phyloP scores from a whole-genome alignment of 2,888 invertebrate species.

The Apamea epomidion region DNA sequence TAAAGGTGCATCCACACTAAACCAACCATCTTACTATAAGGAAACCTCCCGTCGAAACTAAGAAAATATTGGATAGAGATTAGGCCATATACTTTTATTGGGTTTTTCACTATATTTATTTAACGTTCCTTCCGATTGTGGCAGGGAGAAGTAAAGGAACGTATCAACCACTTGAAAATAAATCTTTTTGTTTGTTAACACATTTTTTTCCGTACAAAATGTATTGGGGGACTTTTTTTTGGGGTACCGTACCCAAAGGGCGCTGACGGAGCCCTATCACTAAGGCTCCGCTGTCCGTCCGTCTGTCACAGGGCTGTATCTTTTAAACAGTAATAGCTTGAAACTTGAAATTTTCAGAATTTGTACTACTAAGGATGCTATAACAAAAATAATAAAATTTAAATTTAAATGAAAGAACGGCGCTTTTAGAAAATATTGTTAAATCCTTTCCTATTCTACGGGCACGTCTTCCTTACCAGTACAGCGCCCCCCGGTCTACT shows the following conservation, averaged over 20 bases:
- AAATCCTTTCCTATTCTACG: not conserved
- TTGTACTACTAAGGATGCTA: not conserved
- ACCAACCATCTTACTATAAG: conserved; percentile 72
- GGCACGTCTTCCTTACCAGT: not conserved
- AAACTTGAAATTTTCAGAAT: not conserved
- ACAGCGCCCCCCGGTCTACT: not conserved
- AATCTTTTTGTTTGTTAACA: conserved; percentile 90
- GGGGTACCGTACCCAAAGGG: not conserved
- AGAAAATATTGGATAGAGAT: conserved; percentile 90
- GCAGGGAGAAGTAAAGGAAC: conserved; percentile 78
- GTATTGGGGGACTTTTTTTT: conserved; percentile 45
- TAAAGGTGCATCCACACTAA: conserved; percentile 70
- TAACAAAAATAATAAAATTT: not conserved
- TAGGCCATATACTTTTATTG: conserved; percentile 90
- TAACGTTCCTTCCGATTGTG: conserved; percentile 82
- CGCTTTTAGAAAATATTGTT: not conserved
- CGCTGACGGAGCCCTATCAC: not conserved
- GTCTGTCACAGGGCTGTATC: not conserved
- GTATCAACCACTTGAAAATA: conserved; percentile 86
- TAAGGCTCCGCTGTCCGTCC: not conserved
- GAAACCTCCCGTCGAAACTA: conserved; percentile 87
- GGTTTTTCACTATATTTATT: conserved; percentile 89
- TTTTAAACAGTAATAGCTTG: not conserved
- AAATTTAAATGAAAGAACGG: not conserved
- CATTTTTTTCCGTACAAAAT: conserved; percentile 77